These are phyloP conservation scores for Linnaemya tessellans DNA, from an alignment of 2,888 invertebrate species.

Conservation along the genomic window DNA sequence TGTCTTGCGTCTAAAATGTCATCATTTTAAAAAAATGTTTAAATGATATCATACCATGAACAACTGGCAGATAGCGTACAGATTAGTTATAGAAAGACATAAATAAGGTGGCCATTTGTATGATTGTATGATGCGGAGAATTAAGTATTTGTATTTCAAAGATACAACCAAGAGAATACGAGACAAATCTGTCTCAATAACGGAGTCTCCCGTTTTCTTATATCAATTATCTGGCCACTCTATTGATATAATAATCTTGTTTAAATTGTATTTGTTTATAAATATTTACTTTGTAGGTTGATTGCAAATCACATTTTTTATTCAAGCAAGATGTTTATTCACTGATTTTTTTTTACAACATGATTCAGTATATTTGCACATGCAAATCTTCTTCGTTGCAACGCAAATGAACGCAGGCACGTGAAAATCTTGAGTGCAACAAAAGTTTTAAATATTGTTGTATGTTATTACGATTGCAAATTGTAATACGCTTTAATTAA, in stretches of 20 bases:
- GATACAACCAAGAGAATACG: no score
- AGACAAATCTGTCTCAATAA: no score
- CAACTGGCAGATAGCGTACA: conserved; percentile 35
- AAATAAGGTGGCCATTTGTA: conserved; percentile 6
- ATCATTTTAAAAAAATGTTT: conserved; percentile 44
- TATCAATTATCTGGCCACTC: conserved; percentile 14
- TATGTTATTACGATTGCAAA: neutral
- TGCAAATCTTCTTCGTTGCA: conserved; percentile 29
- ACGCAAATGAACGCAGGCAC: conserved; percentile 25
- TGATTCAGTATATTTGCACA: conserved; percentile 24
- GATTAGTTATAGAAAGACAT: neutral
- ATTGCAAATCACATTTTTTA: conserved; percentile 5
- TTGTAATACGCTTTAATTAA: conserved; percentile 34
- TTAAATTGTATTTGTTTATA: neutral
- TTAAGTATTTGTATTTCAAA: neutral
- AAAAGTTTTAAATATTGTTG: neutral
- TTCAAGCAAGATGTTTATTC: neutral
- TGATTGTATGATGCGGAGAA: no score
- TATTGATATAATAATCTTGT: conserved; percentile 1
- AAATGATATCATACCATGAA: conserved; percentile 46
- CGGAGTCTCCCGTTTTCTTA: neutral
- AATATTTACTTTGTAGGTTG: conserved; percentile 36
- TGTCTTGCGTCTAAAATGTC: conserved; percentile 58
- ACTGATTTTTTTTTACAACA: conserved; percentile 1
- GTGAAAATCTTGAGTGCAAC: conserved; percentile 28